Base-by-base conservation (phyloP, 2,113 vertebrate genomes). In the Anolis carolinensis region DNA sequence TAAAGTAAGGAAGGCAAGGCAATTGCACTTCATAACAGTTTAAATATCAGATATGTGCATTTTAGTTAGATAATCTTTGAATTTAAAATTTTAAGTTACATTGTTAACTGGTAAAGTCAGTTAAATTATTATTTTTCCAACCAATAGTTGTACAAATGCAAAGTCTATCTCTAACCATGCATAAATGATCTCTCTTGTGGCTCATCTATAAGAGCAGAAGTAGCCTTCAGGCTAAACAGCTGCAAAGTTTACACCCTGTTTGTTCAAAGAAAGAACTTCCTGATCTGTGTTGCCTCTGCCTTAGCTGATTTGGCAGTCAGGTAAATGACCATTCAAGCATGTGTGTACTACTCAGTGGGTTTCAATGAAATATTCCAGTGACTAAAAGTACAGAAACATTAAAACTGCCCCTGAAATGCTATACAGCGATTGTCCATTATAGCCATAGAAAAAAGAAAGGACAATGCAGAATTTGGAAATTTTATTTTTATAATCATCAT, bases 191-290 rank as follows among this genome's bases (percentile, higher is more conserved):
- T 90, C 63, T 92, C 89, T 86, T 90, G 18, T 62, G 77, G 23
- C 87, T 86, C 72, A 92, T 94, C 88, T 91, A 23, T 67, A 80
- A n/a, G 7, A 80, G 79, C 48, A 87, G 21, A 81, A 34, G 20
- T 1, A 80, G 11, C 71, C 79, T 92, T n/a, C 39, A 86, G 89
- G 87, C 78, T 91, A 91, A 94, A 92, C 88, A 92, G 87, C 86
- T 94, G 86, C 77, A 82, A 36, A 82, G 78, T 72, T 32, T 81
- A 88, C 86, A 82, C 86, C 87, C 71, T 90, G 0, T 86, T 90
- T 87, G 89, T 82, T 89, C 87, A 89, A 90, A 89, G 90, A 79
- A 88, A 39, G 32, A 86, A 62, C 9, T 82, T n/a, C 72, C n/a
- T 75, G 84, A 50, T 23, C 39, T 68, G 20, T 39, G 36, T 13